Evolutionary conservation across 1,140 invertebrate species (phyloP), one percentile per base, ranked within the genome.

Genomic region (Cataglyphis hispanica): DNA sequence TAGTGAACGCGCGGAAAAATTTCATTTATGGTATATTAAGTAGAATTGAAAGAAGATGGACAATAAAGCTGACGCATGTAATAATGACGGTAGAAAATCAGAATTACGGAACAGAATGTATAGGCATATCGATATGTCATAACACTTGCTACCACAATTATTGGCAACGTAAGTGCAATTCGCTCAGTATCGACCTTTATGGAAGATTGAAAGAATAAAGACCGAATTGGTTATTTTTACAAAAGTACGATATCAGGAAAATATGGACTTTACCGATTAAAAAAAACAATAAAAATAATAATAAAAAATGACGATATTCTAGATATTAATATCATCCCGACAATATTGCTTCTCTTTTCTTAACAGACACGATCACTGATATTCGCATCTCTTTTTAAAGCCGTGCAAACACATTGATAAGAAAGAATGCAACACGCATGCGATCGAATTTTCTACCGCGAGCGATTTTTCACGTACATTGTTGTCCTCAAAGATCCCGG

Each of bases 381-480:
- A 13, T 60, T 13, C 1, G 1, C 1, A 31, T 70, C 10, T 1
- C 13, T 58, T 34, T 58, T 16, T n/a, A 8, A 34, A 43, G 13
- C 37, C 50, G 66, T 67, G 53, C 58, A 16, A 50, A 53, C 66
- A 72, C 34, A 70, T 60, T 25, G 66, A 11, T 50, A 27, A 27
- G 13, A 2, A 16, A 60, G 22, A 43, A 25, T 19, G 11, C 37
- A 22, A 40, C 13, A 81, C 2, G 66, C 78, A 46, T 56, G 78
- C 78, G 27, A 60, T 19, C 37, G 34, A 72, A 19, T 11, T 60
- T 81, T 6, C 66, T 43, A 72, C n/a, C 53, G 67, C 67, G 50
- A 80, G 16, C 19, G 19, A 69, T 69, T 63, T 60, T 16, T 89
- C 87, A 93, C 93, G 50, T 93, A 93, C 93, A 93, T 93, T 88